Percentiles rank a stretch among this genome's conserved stretches.
Conservation (phyloP, 2,797 vertebrate genomes). For the Allobates femoralis region DNA sequence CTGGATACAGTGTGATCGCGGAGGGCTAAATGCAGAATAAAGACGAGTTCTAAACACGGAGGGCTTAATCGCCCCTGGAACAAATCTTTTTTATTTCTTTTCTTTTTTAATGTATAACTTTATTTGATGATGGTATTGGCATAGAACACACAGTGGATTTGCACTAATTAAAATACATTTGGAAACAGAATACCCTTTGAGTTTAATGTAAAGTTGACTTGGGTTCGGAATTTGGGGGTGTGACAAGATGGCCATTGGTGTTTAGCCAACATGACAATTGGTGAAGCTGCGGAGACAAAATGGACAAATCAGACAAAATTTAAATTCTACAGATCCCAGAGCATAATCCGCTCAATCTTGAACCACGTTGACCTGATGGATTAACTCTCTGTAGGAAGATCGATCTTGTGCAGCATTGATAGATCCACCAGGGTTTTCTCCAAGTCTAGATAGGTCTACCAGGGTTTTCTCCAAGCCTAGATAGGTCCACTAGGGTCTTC, state of each 20-base stretch:
- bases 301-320: neutral
- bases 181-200: neutral
- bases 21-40: slow-evolving; percentile 77
- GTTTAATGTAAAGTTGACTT: neutral
- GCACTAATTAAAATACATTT: slow-evolving; percentile 23
- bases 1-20: slow-evolving; percentile 77
- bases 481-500: too few species aligned
- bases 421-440: too few species aligned
- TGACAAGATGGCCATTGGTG: neutral
- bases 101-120: slow-evolving; percentile 36
- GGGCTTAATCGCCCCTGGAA: slow-evolving; percentile 72
- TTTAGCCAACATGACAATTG: neutral
- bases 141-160: slow-evolving; percentile 14
- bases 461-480: too few species aligned
- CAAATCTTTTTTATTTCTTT: slow-evolving; percentile 28
- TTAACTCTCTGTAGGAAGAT: too few species aligned
- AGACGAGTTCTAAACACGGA: slow-evolving; percentile 72
- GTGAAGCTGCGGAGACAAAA: neutral
- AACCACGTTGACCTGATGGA: too few species aligned
- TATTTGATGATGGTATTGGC: slow-evolving; percentile 20
- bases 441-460: too few species aligned
- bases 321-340: too few species aligned
- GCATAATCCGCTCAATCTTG: too few species aligned
- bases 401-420: too few species aligned
- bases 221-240: neutral